Evolutionary conservation across 2,113 vertebrate species (phyloP), one percentile per base, ranked within the genome.

Genomic region (Ginglymostoma cirratum): DNA sequence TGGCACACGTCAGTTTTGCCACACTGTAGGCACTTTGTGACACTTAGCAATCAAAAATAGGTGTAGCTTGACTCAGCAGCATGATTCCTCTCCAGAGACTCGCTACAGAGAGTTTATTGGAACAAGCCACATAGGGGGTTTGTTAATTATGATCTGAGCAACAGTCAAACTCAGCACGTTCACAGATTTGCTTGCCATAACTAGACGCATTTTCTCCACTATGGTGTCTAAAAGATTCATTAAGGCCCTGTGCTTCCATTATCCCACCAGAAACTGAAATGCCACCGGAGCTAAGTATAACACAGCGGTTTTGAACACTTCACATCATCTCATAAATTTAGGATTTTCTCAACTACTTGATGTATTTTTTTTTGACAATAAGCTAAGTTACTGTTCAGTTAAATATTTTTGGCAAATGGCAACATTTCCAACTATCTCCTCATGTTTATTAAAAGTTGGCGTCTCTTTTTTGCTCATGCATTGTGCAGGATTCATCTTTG

Each of bases 131-230:
- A 52, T 45, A 76, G 94, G 94, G 69, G 67, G 69, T 95, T 95
- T 95, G 42, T 95, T 95, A 95, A 95, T 95, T 95, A 95, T 95
- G 72, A 72, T 95, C 94, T 95, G 67, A 95, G 94, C 14, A 72
- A 48, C 67, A 72, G 94, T 69, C 94, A 72, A 38, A 38, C 67
- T 76, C 94, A 95, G 94, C 94, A 72, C 1, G 45, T 72, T 72
- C 69, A 90, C 87, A 72, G 94, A 5, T 95, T 72, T 52, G 69
- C 42, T 95, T 76, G 69, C 69, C 94, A 95, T 52, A 76, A 95
- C 94, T 95, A 72, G 94, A 52, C 24, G 94, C 67, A 70, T 52
- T 95, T 95, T 52, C 27, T 95, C 67, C 94, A 95, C 94, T 70
- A 52, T 76, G 94, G 72, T 76, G 67, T 45, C 72, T 95, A 72